Base-by-base conservation (phyloP, 1,140 invertebrate genomes). In the Rhopalosiphum maidis region DNA sequence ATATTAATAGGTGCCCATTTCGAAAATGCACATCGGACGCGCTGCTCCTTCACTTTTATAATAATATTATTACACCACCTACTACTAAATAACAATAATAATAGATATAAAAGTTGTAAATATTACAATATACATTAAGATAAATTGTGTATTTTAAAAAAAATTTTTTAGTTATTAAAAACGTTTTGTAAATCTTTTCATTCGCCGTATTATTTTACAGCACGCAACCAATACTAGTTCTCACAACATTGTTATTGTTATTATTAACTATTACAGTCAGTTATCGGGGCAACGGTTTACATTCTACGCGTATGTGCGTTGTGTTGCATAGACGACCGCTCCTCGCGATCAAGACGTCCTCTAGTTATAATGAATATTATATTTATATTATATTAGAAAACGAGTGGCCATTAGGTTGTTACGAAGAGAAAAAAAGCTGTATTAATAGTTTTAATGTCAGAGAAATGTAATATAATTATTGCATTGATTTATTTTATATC, bases 131-230 rank as follows among this genome's bases (percentile, higher is more conserved):
- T 77, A 5, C n/a, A 77, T n/a, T 77, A n/a, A 77, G 30, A 77
- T 21, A 21, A 77, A 77, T 48, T n/a, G 30, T 88, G 43, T 46
- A 46, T 30, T 86, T 21, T 46, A 46, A 46, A 11, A 11, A 11
- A 11, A 51, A 18, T 51, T 51, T 51, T 48, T 51, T 51, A 88
- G 2, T 35, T 15, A 88, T 88, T 88, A 88, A 88, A 41, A 41
- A 87, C n/a, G 30, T 88, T 88, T 88, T 88, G n/a, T 88, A 88
- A 21, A 88, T 88, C 46, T n/a, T 88, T 48, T 51, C 30, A 37
- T 88, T 25, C n/a, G 30, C 60, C n/a, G 60, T 77, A 77, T 77
- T n/a, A 77, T n/a, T 77, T 77, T 30, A n/a, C 4, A 77, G 15
- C 18, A 77, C 15, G 15, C 60, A 3, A 77, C 30, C 30, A 77